These are phyloP conservation scores for Pomatostomus ruficeps DNA, from an alignment of 2,113 vertebrate species.

Conservation along the genomic window DNA sequence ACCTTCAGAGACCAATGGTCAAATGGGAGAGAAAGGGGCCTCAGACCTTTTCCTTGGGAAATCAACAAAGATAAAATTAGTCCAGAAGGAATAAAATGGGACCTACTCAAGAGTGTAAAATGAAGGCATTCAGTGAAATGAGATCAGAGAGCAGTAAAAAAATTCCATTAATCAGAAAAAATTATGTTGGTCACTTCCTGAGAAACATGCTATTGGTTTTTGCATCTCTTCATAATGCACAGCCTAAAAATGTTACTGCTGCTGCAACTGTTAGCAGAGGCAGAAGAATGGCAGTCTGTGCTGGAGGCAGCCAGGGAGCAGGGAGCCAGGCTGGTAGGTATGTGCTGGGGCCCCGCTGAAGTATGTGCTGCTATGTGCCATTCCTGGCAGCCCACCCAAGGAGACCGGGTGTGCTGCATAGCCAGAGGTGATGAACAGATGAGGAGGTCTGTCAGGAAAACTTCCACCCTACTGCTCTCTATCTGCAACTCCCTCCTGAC, in stretches of 20 bases:
- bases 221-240: conserved; percentile 30
- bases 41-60: neutral
- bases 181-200: neutral
- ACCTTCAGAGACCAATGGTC: neutral
- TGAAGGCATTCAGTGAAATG: neutral
- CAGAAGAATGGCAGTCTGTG: conserved; percentile 74
- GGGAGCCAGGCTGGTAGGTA: conserved; percentile 65
- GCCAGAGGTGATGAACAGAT: conserved; percentile 81
- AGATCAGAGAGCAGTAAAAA: conserved; percentile 7
- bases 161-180: neutral
- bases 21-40: neutral
- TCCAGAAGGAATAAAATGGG: neutral
- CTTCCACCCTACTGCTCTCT: conserved; percentile 63
- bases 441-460: conserved; percentile 71
- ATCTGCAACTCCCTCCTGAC: conserved; percentile 45
- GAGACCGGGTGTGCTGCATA: conserved; percentile 67
- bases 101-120: neutral
- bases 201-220: neutral
- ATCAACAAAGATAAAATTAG: neutral
- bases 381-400: conserved; percentile 81
- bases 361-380: conserved; percentile 75
- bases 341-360: conserved; percentile 75
- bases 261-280: conserved; percentile 18
- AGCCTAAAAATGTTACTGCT: conserved; percentile 33
- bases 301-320: conserved; percentile 65